A percentile compares a stretch with the other conserved stretches of the same genome.
Conservation (phyloP, 2,797 vertebrate species). For the Mastacembelus armatus region DNA sequence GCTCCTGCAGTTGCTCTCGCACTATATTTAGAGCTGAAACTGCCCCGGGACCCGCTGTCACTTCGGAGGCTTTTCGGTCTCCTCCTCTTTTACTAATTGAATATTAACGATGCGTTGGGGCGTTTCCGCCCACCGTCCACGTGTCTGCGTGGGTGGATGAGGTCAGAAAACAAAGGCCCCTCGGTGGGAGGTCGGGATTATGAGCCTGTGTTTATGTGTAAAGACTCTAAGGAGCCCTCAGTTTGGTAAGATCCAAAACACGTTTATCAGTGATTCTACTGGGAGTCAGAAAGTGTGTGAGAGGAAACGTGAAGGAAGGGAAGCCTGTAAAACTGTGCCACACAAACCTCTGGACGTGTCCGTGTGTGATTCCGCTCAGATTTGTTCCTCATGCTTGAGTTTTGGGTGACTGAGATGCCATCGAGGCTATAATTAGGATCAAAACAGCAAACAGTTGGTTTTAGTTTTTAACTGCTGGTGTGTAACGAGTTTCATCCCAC, state of each 20-base stretch:
- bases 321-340: not conserved
- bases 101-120: constrained; percentile 41
- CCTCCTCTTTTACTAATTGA: constrained; percentile 45
- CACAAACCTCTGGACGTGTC: not conserved
- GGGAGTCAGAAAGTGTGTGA: not conserved
- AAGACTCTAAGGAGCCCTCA: not conserved
- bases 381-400: too few relatives aligned
- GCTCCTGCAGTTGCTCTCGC: not conserved
- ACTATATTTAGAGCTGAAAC: not conserved
- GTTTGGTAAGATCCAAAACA: not conserved
- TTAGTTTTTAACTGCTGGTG: constrained; percentile 45
- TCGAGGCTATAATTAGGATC: constrained; percentile 29
- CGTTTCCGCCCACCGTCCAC: constrained; percentile 18
- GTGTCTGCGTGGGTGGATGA: not conserved
- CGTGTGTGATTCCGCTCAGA: too few relatives aligned
- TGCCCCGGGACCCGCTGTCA: constrained; percentile 13
- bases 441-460: constrained; percentile 59
- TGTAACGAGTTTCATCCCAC: constrained; percentile 52
- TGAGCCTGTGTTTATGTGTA: not conserved
- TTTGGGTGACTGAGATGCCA: constrained; percentile 42
- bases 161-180: not conserved
- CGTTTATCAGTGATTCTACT: too few relatives aligned
- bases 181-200: not conserved
- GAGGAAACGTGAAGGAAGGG: not conserved
- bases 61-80: constrained; percentile 18